Evolutionary conservation across 2,113 vertebrate species (phyloP), one percentile per base, ranked within the genome.

Genomic region (Percopsis transmontana): DNA sequence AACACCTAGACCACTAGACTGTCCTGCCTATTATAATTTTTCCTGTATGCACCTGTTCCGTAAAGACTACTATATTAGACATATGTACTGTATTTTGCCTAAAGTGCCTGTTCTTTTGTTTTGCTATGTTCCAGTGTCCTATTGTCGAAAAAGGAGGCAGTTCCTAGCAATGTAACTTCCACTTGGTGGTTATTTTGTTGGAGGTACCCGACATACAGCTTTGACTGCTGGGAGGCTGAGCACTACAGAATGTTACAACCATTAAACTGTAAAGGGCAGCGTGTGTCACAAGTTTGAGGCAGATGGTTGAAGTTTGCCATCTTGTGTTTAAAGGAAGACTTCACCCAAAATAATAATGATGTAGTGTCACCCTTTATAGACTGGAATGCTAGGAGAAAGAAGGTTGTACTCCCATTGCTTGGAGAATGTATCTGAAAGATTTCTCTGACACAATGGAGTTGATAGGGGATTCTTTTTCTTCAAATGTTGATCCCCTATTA

Each of bases 151-250:
- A 51, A 38, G 7, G 11, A 14, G 19, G 51, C 19, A 23, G 3
- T 53, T 11, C 21, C 1, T 48, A 3, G 45, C 15, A 48, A n/a
- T n/a, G 16, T 48, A n/a, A 48, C 15, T n/a, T 48, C 60, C 20
- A 52, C 65, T 70, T 70, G 24, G 14, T 58, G 45, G 68, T 62
- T 44, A 27, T 72, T 58, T 38, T 76, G 1, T 20, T 51, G 54
- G 48, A 65, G 64, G 58, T 21, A 51, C 41, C 41, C 19, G 27
- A 44, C 10, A 1, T 66, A 58, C 20, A 75, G 54, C 38, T 40
- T 18, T 45, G 23, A 56, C 40, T 16, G 24, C n/a, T 33, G 16
- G 13, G 45, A 52, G 45, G 16, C 15, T 48, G 45, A n/a, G 14
- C 48, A 57, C 47, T 60, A 18, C n/a, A n/a, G n/a, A n/a, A n/a